A percentile compares a stretch with the other conserved stretches of the same genome.
These are phyloP conservation scores for Chascanopsetta lugubris DNA, from an alignment of 2,113 vertebrate species.

Conservation along the genomic window DNA sequence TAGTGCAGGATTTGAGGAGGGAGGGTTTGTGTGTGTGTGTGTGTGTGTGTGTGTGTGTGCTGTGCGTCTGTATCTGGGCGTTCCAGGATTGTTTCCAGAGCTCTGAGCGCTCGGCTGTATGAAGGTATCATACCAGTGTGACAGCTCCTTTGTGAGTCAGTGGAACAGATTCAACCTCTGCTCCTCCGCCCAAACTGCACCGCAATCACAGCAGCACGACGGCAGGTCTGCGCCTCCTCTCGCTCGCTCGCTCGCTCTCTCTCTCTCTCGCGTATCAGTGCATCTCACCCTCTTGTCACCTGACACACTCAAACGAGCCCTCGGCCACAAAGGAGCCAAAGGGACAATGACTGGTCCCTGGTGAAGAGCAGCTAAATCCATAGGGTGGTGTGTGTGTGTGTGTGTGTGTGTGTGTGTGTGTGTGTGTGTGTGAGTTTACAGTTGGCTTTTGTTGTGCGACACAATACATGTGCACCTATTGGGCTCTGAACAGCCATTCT, in stretches of 20 bases:
- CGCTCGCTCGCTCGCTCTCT: slow-evolving; percentile 20
- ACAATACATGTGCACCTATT: slow-evolving; percentile 70
- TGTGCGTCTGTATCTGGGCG: slow-evolving; percentile 42
- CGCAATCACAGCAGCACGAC: slow-evolving; percentile 48
- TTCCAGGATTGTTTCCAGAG: no score
- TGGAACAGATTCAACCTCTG: slow-evolving; percentile 60
- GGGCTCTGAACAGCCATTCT: slow-evolving; percentile 67
- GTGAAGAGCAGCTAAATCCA: slow-evolving; percentile 62
- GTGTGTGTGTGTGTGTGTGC: slow-evolving; percentile 2
- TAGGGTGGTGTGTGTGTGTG: slow-evolving; percentile 65
- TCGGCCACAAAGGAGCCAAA: slow-evolving; percentile 52
- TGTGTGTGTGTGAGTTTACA: slow-evolving; percentile 67
- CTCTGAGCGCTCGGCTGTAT: slow-evolving; percentile 46
- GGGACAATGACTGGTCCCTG: slow-evolving; percentile 63
- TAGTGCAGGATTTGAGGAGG: no score
- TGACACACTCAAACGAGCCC: slow-evolving; percentile 72
- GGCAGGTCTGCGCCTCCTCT: slow-evolving; percentile 20
- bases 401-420: slow-evolving; percentile 65
- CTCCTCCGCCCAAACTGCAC: slow-evolving; percentile 60
- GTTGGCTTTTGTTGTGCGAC: slow-evolving; percentile 70
- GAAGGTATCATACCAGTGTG: slow-evolving; percentile 63
- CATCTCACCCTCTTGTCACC: slow-evolving; percentile 65
- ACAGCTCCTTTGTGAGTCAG: slow-evolving; percentile 64
- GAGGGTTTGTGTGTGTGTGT: slow-evolving; percentile 5
- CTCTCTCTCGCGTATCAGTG: slow-evolving; percentile 21